phyloP scores from a whole-genome alignment of 2,113 vertebrate genomes.

The Oreochromis tanganicae region DNA sequence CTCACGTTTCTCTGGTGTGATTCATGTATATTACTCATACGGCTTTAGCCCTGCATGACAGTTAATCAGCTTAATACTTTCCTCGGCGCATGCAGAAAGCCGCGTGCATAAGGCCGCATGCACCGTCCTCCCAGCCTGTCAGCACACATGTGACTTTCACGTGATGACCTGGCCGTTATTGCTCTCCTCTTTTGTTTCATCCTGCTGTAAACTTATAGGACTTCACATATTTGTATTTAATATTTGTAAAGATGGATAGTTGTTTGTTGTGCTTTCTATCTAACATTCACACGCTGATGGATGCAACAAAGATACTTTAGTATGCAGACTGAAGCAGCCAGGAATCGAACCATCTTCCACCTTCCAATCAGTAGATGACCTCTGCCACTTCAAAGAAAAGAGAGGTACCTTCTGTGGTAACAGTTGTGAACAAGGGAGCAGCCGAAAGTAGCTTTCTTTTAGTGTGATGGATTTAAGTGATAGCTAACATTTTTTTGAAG shows the following conservation, averaged over 20 bases:
- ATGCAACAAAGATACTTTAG: not conserved
- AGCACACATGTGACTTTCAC: slow-evolving; percentile 10
- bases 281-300: not conserved
- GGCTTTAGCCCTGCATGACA: slow-evolving; percentile 42
- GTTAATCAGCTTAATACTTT: slow-evolving; percentile 64
- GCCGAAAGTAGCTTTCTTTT: not conserved
- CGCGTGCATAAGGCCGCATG: not conserved
- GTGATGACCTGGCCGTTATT: slow-evolving; percentile 12
- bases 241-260: not conserved
- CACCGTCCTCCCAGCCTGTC: not conserved
- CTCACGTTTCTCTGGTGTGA: slow-evolving; percentile 52
- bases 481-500: not conserved
- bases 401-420: not conserved
- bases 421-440: not conserved
- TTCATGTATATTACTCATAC: slow-evolving; percentile 36
- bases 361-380: not conserved
- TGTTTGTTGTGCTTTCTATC: not conserved
- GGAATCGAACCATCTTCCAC: not conserved
- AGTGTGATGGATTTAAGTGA: not conserved
- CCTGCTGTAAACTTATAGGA: not conserved
- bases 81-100: slow-evolving; percentile 20
- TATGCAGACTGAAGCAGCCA: not conserved
- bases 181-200: not conserved
- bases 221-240: not conserved
- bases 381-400: not conserved